Percentiles rank a stretch among this genome's conserved stretches.
These are phyloP conservation scores for Aphaenogaster rudis DNA, from an alignment of 1,140 invertebrate genomes.

Conservation along the genomic window DNA sequence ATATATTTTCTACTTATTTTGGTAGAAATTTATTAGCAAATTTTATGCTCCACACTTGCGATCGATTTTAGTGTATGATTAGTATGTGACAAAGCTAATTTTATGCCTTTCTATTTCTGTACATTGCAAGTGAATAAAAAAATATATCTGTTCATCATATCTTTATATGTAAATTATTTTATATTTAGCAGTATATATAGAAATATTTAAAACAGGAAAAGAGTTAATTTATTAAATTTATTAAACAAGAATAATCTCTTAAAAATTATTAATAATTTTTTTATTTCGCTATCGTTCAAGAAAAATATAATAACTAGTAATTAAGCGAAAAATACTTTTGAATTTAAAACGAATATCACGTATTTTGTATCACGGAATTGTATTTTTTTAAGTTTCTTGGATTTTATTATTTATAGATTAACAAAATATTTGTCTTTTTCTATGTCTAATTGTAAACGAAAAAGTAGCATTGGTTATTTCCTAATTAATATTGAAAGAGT, in stretches of 20 bases:
- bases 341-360: background rate
- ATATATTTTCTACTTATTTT: conserved; percentile 52
- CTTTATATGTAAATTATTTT: background rate
- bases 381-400: background rate
- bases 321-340: background rate
- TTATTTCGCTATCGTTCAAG: background rate
- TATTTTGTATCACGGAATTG: background rate
- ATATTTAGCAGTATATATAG: background rate
- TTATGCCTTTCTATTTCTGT: background rate
- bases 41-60: conserved; percentile 13
- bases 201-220: background rate
- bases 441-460: background rate
- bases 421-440: background rate
- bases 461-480: background rate
- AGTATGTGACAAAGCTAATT: conserved; percentile 5
- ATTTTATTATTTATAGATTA: background rate
- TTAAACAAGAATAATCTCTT: background rate
- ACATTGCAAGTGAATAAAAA: background rate
- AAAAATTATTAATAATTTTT: conserved; percentile 5
- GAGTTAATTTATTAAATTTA: background rate
- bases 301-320: background rate
- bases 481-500: background rate
- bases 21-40: conserved; percentile 54
- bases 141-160: background rate
- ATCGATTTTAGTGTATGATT: conserved; percentile 52